Evolutionary conservation across 2,888 invertebrate genomes (phyloP).

Genomic region (Andricus quercusramuli): DNA sequence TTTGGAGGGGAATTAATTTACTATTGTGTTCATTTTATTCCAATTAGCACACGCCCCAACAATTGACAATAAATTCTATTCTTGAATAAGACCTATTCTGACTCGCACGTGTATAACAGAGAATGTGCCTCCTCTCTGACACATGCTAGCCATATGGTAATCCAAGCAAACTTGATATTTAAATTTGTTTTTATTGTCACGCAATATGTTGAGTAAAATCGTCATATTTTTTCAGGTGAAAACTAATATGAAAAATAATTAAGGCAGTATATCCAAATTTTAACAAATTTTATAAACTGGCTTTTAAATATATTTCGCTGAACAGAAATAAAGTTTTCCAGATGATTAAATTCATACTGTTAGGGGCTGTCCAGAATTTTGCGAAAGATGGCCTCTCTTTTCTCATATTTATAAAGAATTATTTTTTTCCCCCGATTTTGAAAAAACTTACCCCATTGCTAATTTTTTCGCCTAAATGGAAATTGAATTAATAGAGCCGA

Average conservation of each 20-base stretch:
- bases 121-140: not conserved
- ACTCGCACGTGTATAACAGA: not conserved
- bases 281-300: not conserved
- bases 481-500: too few species aligned
- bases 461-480: too few species aligned
- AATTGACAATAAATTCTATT: not conserved
- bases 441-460: too few species aligned
- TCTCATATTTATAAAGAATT: too few species aligned
- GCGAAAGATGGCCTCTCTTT: too few species aligned
- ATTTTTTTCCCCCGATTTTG: too few species aligned
- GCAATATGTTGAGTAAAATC: not conserved
- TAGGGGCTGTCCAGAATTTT: too few species aligned
- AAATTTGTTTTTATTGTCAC: not conserved
- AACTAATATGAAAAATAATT: not conserved
- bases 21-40: not conserved
- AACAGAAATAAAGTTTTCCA: not conserved
- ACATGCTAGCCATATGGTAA: constrained; percentile 6
- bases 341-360: too few species aligned
- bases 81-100: not conserved
- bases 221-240: too few species aligned
- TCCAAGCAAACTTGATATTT: not conserved
- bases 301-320: not conserved
- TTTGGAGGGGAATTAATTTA: not conserved
- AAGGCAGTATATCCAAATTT: not conserved
- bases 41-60: not conserved